phyloP scores from a whole-genome alignment of 2,113 vertebrate species.

The Riparia riparia region DNA sequence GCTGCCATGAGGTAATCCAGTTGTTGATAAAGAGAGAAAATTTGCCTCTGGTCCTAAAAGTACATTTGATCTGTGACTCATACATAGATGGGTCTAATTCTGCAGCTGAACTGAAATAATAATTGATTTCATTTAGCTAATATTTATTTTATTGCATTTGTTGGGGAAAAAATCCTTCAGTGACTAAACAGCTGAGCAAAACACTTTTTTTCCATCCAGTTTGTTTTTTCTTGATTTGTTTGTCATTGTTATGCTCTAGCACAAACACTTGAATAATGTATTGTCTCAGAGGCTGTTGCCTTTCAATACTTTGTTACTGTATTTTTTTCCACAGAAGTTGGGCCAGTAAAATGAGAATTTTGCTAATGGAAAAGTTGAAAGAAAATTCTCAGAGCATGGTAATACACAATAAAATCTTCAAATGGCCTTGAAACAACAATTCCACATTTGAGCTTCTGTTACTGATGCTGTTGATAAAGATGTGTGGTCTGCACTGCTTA shows the following conservation, averaged over 20 bases:
- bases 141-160: neutral
- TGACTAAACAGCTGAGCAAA: slow-evolving; percentile 30
- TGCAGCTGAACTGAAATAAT: neutral
- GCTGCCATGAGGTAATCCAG: neutral
- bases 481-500: neutral
- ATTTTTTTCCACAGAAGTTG: slow-evolving; percentile 60
- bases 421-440: slow-evolving; percentile 25
- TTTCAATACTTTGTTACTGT: slow-evolving; percentile 37
- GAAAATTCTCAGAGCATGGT: slow-evolving; percentile 52
- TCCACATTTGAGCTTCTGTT: neutral
- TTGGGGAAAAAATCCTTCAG: neutral
- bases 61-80: neutral
- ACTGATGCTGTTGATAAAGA: neutral
- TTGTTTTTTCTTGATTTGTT: neutral
- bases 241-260: neutral
- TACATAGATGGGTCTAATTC: neutral
- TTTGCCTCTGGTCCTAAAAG: neutral
- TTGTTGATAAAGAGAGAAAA: neutral
- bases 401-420: slow-evolving; percentile 18
- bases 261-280: neutral
- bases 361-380: slow-evolving; percentile 63
- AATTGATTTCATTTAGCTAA: neutral
- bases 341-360: slow-evolving; percentile 61
- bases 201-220: neutral
- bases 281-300: slow-evolving; percentile 31